Conservation (phyloP, 1,140 invertebrate species). For the Ips typographus region DNA sequence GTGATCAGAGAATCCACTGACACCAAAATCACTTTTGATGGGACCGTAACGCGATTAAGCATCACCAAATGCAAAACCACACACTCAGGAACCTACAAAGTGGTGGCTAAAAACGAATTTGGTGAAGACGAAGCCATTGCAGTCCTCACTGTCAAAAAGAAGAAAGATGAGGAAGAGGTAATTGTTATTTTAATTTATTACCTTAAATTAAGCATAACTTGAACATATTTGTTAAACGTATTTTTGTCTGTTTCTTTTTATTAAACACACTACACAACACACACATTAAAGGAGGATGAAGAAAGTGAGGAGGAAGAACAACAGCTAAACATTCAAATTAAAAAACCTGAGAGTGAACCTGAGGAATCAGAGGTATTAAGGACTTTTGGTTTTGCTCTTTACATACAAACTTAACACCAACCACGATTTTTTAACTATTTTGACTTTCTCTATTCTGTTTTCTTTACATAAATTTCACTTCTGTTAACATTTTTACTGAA, state of each 20-base stretch:
- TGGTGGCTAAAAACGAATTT: constrained; percentile 79
- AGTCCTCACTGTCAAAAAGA: constrained; percentile 68
- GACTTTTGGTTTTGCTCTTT: constrained; percentile 4
- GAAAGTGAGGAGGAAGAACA: constrained; percentile 32
- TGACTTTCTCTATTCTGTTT: too few relatives aligned
- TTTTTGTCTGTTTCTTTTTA: neutral
- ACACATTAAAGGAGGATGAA: constrained; percentile 37
- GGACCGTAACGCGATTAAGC: constrained; percentile 72
- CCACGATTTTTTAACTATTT: neutral
- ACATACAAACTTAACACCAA: constrained; percentile 2
- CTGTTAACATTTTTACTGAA: too few relatives aligned
- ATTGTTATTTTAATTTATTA: constrained; percentile 5
- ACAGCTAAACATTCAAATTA: constrained; percentile 30
- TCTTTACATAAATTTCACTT: too few relatives aligned
- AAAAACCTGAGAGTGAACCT: constrained; percentile 11
- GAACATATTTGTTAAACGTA: constrained; percentile 9
- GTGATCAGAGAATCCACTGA: constrained; percentile 70
- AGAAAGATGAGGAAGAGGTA: constrained; percentile 47
- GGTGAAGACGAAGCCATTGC: constrained; percentile 81
- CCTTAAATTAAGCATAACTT: neutral
- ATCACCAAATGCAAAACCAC: constrained; percentile 71
- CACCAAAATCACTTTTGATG: constrained; percentile 75
- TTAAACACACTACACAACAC: constrained; percentile 19
- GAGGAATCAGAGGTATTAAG: constrained; percentile 32
- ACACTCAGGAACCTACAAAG: constrained; percentile 74